These are phyloP conservation scores for Entomobrya proxima DNA, from an alignment of 2,888 invertebrate species.

Conservation along the genomic window DNA sequence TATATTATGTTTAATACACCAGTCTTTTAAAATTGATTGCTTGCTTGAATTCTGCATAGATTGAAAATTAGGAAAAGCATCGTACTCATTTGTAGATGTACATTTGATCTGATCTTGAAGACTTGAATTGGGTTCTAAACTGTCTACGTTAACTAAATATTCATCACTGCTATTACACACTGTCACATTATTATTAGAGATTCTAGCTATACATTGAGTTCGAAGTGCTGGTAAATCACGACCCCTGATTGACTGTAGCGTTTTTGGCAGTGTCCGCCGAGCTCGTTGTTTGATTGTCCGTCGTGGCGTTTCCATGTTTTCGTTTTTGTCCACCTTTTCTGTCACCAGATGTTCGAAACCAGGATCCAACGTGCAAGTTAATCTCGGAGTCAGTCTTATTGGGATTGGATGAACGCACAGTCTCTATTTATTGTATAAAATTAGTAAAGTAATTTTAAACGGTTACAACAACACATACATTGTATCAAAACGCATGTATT, in stretches of 20 bases:
- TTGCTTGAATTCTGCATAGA: neutral
- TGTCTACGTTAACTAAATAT: too few relatives aligned
- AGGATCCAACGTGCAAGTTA: neutral
- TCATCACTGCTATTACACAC: too few relatives aligned
- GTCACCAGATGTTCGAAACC: neutral
- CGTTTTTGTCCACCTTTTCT: neutral
- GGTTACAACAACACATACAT: too few relatives aligned
- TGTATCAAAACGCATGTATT: too few relatives aligned
- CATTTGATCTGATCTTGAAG: too few relatives aligned
- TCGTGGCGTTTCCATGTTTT: constrained; percentile 10
- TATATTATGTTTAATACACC: neutral
- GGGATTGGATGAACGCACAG: neutral
- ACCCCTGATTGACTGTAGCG: neutral
- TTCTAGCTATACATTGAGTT: neutral
- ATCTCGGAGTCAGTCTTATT: neutral
- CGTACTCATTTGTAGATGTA: neutral
- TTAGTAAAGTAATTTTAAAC: too few relatives aligned
- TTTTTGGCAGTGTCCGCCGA: neutral
- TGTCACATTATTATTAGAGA: neutral
- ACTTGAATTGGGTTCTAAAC: too few relatives aligned
- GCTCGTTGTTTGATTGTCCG: neutral
- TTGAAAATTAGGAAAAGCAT: too few relatives aligned
- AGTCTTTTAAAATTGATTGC: neutral
- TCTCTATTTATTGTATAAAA: too few relatives aligned
- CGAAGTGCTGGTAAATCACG: neutral